Percentiles rank a stretch among this genome's conserved stretches.
Conservation (phyloP, 2,797 vertebrate species). For the Enteromius thamalakanensis region DNA sequence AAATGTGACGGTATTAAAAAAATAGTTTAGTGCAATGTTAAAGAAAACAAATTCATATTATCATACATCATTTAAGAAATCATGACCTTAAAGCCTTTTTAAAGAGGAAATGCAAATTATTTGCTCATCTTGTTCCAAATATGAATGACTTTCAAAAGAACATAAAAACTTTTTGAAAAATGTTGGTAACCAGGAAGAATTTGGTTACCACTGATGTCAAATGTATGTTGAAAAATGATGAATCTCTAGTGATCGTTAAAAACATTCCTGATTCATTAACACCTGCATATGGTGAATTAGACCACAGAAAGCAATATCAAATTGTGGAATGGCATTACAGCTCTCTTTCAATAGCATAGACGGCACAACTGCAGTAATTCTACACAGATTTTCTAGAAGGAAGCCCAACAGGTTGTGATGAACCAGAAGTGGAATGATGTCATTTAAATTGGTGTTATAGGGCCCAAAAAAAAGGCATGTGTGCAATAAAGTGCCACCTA, state of each 20-base stretch:
- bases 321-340: neutral
- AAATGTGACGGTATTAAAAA: too few relatives aligned
- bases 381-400: neutral
- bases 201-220: neutral
- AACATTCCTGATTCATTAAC: neutral
- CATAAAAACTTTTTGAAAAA: neutral
- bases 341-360: neutral
- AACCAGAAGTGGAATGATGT: neutral
- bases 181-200: neutral
- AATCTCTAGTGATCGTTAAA: neutral
- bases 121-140: neutral
- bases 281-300: neutral
- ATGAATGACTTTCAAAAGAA: neutral
- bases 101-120: neutral
- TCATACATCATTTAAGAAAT: neutral
- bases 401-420: neutral
- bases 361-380: neutral
- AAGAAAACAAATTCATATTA: neutral
- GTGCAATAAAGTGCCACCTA: neutral
- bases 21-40: neutral
- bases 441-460: neutral
- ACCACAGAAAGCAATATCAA: neutral
- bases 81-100: neutral
- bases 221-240: neutral
- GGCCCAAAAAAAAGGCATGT: neutral